Base-by-base conservation (phyloP, 2,888 invertebrate genomes). In the Arrhopalites spinosus region DNA sequence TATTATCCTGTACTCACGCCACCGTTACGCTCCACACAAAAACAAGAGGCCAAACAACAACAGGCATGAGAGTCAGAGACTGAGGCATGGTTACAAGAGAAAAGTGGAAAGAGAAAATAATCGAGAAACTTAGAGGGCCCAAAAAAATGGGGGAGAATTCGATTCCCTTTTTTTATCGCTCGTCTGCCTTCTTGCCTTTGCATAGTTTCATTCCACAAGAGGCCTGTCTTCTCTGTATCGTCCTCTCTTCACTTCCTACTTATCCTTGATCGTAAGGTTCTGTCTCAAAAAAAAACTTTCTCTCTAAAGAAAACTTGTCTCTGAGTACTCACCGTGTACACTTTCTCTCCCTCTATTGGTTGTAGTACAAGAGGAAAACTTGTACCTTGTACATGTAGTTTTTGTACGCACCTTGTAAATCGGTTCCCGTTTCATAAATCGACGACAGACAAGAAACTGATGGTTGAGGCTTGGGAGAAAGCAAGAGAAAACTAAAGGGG, bases 161-260 rank as follows among this genome's bases (percentile, higher is more conserved):
- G 56, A 70, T 70, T 70, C 56, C 5, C 69, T 70, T 70, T 70
- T n/a, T 66, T 70, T 56, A 70, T 70, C 70, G 70, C 36, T 70
- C 59, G 17, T 70, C 30, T 30, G 15, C 29, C 70, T 29, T 17
- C 64, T n/a, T 30, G 2, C 15, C 36, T 36, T 70, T 56, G 70
- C 70, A 70, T 56, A 56, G 56, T 70, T 70, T 56, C 69, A 56
- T 68, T 59, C 25, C 20, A 25, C 36, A 36, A 36, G 36, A 36
- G 36, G 36, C 59, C 13, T 59, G 20, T 59, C 36, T 36, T 36
- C 25, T 11, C 23, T 59, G 11, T 23, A 59, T 59, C 59, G 2
- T 23, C 23, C 59, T 23, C 20, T 3, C 36, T 36, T 36, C 36
- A 7, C 36, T 36, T 7, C 36, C n/a, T n/a, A 36, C 36, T 36